Conservation (phyloP, 2,797 vertebrate species). For the Steatocranus sp. region DNA sequence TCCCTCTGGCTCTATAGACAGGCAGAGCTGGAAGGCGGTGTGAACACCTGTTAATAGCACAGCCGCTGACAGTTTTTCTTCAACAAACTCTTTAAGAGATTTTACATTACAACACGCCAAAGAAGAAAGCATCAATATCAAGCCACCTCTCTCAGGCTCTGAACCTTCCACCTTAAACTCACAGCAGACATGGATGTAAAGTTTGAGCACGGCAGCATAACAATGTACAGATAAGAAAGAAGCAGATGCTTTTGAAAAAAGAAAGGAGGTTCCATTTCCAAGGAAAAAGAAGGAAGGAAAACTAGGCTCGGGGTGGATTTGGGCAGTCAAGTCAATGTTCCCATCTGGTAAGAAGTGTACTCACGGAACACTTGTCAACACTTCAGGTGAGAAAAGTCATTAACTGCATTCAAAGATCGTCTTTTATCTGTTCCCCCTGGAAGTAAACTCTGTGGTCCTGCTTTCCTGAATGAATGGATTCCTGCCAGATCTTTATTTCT, state of each 20-base stretch:
- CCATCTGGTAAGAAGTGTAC: neutral
- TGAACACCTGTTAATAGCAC: constrained; percentile 52
- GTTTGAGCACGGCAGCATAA: neutral
- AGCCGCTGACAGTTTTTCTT: constrained; percentile 2
- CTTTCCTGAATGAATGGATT: constrained; percentile 16
- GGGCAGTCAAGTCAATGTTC: neutral
- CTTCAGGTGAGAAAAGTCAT: constrained; percentile 39
- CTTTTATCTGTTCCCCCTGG: constrained; percentile 30
- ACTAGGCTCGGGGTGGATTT: neutral
- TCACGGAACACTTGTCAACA: neutral
- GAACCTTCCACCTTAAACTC: constrained; percentile 12
- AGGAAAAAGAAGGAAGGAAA: neutral
- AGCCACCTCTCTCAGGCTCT: constrained; percentile 2
- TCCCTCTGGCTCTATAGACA: constrained; percentile 41
- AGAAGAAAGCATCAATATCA: constrained; percentile 2
- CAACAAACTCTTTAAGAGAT: constrained; percentile 15
- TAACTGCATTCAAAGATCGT: constrained; percentile 29
- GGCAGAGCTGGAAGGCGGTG: constrained; percentile 5
- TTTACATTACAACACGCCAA: neutral
- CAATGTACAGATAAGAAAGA: neutral
- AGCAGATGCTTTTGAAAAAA: neutral
- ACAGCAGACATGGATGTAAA: neutral
- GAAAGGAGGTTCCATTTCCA: neutral
- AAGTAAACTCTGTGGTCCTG: constrained; percentile 4
- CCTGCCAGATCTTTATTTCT: constrained; percentile 1